Conservation (phyloP, 2,113 vertebrate genomes). For the Pica pica region DNA sequence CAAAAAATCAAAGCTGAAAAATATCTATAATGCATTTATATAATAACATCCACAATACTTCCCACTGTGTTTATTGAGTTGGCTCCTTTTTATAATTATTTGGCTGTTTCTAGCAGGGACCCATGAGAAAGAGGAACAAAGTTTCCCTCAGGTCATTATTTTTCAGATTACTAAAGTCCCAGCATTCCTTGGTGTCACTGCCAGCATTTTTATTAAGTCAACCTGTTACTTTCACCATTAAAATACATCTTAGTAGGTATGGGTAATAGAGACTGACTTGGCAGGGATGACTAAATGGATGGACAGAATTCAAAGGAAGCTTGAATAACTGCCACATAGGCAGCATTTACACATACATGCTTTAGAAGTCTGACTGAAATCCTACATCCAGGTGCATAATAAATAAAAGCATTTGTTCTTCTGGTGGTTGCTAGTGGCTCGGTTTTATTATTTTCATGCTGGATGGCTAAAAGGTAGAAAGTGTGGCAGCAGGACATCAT, state of each 20-base stretch:
- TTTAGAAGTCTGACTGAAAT: slow-evolving; percentile 27
- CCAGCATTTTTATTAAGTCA: slow-evolving; percentile 18
- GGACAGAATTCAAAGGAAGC: not conserved
- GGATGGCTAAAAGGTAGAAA: slow-evolving; percentile 8
- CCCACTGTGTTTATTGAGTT: slow-evolving; percentile 10
- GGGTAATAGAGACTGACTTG: not conserved
- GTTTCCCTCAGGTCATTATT: not conserved
- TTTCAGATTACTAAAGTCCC: slow-evolving; percentile 18
- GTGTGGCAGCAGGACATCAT: not conserved
- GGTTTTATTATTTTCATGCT: slow-evolving; percentile 33
- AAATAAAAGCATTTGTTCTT: slow-evolving; percentile 58
- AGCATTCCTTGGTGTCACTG: slow-evolving; percentile 2
- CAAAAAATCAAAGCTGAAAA: not conserved
- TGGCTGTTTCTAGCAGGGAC: not conserved
- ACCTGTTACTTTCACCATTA: not conserved
- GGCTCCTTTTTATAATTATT: slow-evolving; percentile 16
- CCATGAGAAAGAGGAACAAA: slow-evolving; percentile 15
- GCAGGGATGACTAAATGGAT: slow-evolving; percentile 4
- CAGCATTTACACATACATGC: slow-evolving; percentile 2
- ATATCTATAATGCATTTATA: not conserved
- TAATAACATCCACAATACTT: not conserved
- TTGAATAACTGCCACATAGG: not conserved
- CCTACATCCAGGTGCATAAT: slow-evolving; percentile 35
- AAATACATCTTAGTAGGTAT: not conserved
- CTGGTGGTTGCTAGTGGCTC: not conserved